Evolutionary conservation across 2,888 invertebrate genomes (phyloP).

Genomic region (Cantharis nigra): DNA sequence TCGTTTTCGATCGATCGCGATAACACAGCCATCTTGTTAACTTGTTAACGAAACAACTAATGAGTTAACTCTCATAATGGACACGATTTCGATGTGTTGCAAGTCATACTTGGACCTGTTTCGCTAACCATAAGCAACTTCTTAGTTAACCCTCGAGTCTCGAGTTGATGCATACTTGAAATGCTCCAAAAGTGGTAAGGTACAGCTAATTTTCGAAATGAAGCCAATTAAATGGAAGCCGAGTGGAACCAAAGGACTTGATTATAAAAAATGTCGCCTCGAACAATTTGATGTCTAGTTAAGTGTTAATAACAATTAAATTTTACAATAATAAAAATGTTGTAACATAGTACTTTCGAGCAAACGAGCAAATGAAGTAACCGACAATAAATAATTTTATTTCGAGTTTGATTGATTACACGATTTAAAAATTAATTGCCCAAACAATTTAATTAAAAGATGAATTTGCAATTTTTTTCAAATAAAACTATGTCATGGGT

Average conservation of each 20-base stretch:
- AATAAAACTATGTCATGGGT: slow-evolving; percentile 12
- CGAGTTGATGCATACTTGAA: slow-evolving; percentile 5
- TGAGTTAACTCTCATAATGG: slow-evolving; percentile 53
- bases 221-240: slow-evolving; percentile 7
- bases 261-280: background rate
- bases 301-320: background rate
- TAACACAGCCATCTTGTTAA: slow-evolving; percentile 55
- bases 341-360: background rate
- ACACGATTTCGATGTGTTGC: slow-evolving; percentile 48
- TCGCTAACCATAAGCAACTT: slow-evolving; percentile 14
- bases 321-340: background rate
- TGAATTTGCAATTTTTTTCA: background rate
- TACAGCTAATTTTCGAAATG: slow-evolving; percentile 8
- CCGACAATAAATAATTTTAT: too few relatives aligned
- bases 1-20: slow-evolving; percentile 51
- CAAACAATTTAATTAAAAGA: background rate
- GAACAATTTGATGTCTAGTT: background rate
- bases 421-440: background rate
- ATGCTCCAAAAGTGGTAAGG: slow-evolving; percentile 4
- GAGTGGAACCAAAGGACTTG: background rate
- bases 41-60: slow-evolving; percentile 56
- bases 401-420: background rate
- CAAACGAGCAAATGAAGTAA: background rate
- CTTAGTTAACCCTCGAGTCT: background rate
- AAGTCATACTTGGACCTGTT: slow-evolving; percentile 51